These are phyloP conservation scores for Chelonia mydas DNA, from an alignment of 2,797 vertebrate genomes.

Conservation along the genomic window DNA sequence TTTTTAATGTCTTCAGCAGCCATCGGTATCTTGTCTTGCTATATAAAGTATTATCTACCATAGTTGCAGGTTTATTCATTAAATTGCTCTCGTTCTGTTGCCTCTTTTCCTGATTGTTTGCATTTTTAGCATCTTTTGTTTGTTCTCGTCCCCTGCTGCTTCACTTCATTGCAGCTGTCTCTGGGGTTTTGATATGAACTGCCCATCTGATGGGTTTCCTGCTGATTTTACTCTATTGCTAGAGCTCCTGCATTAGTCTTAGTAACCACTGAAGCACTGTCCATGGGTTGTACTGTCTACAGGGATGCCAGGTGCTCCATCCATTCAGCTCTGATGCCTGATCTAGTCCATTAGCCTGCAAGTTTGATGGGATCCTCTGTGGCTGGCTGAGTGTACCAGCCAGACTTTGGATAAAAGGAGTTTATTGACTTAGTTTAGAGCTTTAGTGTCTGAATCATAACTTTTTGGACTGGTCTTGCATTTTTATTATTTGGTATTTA, in stretches of 20 bases:
- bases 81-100: conserved; percentile 1
- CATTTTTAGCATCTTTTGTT: conserved; percentile 45
- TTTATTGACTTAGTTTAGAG: conserved; percentile 35
- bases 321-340: background rate
- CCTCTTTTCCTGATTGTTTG: background rate
- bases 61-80: conserved; percentile 5
- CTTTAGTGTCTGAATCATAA: conserved; percentile 44
- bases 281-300: background rate
- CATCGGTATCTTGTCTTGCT: background rate
- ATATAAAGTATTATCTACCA: background rate
- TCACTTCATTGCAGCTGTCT: background rate
- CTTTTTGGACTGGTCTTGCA: background rate
- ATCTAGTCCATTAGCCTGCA: conserved; percentile 22
- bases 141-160: conserved; percentile 41
- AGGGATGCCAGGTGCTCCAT: conserved; percentile 27
- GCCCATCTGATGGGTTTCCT: conserved; percentile 38
- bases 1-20: background rate
- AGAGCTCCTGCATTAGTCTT: conserved; percentile 7
- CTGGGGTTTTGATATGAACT: conserved; percentile 27
- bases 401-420: conserved; percentile 16
- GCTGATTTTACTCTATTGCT: conserved; percentile 34
- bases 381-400: background rate
- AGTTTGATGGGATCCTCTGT: conserved; percentile 29
- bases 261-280: background rate
- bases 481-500: conserved; percentile 54